Evolutionary conservation across 2,888 invertebrate genomes (phyloP).

Genomic region (Hydriomena furcata): DNA sequence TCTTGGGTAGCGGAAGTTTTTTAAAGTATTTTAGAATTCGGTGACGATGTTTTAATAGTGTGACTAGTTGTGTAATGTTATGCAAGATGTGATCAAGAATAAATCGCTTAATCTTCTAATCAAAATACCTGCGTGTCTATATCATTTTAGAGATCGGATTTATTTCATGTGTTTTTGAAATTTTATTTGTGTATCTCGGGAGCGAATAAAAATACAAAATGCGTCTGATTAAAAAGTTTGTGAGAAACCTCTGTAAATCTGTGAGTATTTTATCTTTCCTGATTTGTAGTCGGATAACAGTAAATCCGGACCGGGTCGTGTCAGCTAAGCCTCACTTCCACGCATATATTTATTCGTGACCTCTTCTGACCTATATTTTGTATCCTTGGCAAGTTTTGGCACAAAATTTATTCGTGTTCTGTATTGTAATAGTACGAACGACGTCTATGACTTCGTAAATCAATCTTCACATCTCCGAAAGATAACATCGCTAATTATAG

Average conservation of each 20-base stretch:
- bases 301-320: background rate
- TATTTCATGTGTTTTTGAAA: no score
- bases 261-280: conserved; percentile 33
- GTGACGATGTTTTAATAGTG: conserved; percentile 42
- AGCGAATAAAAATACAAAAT: conserved; percentile 22
- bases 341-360: conserved; percentile 2
- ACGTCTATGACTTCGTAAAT: background rate
- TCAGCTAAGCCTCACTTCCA: background rate
- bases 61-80: conserved; percentile 49
- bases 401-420: conserved; percentile 5
- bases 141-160: background rate
- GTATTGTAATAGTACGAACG: background rate
- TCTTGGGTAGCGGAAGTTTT: conserved; percentile 51
- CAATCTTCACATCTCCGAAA: background rate
- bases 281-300: no score
- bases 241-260: conserved; percentile 36
- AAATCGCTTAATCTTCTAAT: conserved; percentile 12
- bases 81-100: conserved; percentile 53
- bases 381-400: conserved; percentile 10
- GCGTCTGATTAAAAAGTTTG: conserved; percentile 37
- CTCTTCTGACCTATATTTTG: conserved; percentile 9
- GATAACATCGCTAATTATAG: background rate
- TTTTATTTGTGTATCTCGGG: background rate
- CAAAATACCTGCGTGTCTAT: background rate
- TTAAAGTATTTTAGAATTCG: conserved; percentile 48